phyloP scores from a whole-genome alignment of 2,888 invertebrate species.

The Gymnoscelis rufifasciata region DNA sequence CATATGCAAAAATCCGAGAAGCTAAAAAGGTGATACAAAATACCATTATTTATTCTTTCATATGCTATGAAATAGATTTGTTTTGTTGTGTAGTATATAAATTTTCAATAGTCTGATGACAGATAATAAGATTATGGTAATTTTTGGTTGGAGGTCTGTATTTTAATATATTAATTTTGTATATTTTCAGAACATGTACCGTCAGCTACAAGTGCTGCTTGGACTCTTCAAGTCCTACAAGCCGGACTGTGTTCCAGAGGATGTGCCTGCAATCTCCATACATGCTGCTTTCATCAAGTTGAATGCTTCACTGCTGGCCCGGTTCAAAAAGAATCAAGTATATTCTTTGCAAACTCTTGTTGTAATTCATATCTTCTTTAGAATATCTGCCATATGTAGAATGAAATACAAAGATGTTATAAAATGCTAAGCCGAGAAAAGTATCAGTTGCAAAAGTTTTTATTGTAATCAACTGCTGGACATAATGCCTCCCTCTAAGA shows the following conservation, averaged over 20 bases:
- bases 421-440: too few species aligned
- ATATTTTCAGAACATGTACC: constrained; percentile 52
- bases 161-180: too few species aligned
- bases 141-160: too few species aligned
- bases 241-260: constrained; percentile 72
- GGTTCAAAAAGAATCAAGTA: constrained; percentile 63
- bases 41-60: neutral
- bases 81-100: too few species aligned
- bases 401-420: too few species aligned
- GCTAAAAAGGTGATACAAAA: constrained; percentile 52
- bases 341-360: neutral
- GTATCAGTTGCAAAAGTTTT: too few species aligned
- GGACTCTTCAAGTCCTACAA: constrained; percentile 70
- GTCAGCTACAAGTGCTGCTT: constrained; percentile 61
- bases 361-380: too few species aligned
- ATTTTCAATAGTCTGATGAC: too few species aligned
- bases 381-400: too few species aligned
- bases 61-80: neutral
- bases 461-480: too few species aligned
- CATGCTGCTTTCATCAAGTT: constrained; percentile 64
- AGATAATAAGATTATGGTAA: too few species aligned
- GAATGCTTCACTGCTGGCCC: constrained; percentile 46
- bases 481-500: too few species aligned
- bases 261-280: constrained; percentile 62
- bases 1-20: constrained; percentile 59